Evolutionary conservation across 2,113 vertebrate species (phyloP), one percentile per base, ranked within the genome.

Genomic region (Serilophus lunatus): DNA sequence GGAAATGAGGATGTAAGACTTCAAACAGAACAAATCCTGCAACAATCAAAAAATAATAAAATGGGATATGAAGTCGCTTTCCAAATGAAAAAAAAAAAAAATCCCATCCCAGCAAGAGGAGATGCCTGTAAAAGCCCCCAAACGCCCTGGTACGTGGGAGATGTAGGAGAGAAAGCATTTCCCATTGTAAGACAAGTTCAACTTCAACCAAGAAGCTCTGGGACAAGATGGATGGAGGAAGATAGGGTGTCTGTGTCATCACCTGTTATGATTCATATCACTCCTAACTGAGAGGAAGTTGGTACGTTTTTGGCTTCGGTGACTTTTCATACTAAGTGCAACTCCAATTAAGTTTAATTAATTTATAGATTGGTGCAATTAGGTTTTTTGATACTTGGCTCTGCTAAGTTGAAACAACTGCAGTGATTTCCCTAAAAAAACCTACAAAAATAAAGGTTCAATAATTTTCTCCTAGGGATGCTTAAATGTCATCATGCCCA

Each of bases 1-100:
- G 93, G 94, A 97, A 97, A 94, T 82, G 93, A 97, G 93, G 91
- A 92, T 95, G 93, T 81, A 91, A 92, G 92, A 86, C 94, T 94
- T 96, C 97, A 97, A 95, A 96, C 74, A 81, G 93, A 92, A 90
- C 91, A 95, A 96, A 96, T 91, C 96, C 94, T 90, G 92, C 86
- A 33, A 72, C 7, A 9, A 72, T 90, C 47, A 56, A 44, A 88
- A 95, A 94, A 92, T 63, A 90, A 93, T 90, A 90, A 95, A 85
- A 82, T 47, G 86, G 78, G 82, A 90, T 82, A 82, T 82, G 82
- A 96, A 96, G 84, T 74, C 65, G 38, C 79, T 92, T 88, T 64
- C 75, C 40, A 79, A 78, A 54, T 47, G 9, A 28, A 22, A 5
- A 51, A 40, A 20, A n/a, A n/a, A n/a, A 26, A 57, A 79, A 85